phyloP scores from a whole-genome alignment of 2,797 vertebrate genomes.

The Scyliorhinus canicula region DNA sequence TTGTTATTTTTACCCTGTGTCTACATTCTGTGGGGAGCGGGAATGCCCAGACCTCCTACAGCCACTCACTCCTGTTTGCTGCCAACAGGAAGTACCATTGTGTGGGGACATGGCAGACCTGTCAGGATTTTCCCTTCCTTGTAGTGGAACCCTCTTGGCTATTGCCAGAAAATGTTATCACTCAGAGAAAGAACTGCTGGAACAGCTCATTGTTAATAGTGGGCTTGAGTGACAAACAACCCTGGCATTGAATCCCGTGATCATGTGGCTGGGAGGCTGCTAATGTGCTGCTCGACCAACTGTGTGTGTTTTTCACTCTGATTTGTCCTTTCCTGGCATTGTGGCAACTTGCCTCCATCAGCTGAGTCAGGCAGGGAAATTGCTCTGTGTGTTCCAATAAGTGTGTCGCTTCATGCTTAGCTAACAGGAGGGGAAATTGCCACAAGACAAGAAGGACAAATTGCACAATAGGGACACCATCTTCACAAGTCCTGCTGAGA shows the following conservation, averaged over 20 bases:
- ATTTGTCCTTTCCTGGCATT: background rate
- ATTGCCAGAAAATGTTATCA: background rate
- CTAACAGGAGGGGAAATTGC: background rate
- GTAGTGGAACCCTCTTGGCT: background rate
- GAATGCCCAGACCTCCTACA: background rate
- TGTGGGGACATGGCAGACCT: background rate
- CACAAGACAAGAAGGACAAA: constrained; percentile 4
- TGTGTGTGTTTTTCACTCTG: background rate
- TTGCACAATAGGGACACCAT: background rate
- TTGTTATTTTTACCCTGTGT: background rate
- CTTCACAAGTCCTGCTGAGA: background rate
- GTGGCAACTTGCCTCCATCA: background rate
- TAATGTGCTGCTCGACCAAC: background rate
- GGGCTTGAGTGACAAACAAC: background rate
- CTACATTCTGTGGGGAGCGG: no score
- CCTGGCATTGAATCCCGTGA: background rate
- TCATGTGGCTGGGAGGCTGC: background rate
- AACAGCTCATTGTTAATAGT: background rate
- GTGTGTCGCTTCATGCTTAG: background rate
- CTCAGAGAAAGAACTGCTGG: background rate
- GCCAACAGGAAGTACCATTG: background rate
- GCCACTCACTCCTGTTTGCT: background rate
- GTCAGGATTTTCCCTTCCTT: background rate
- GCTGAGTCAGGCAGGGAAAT: background rate
- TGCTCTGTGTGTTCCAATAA: background rate